Base-by-base conservation (phyloP, 2,113 vertebrate genomes). In the Cricetomys ansorgei region DNA sequence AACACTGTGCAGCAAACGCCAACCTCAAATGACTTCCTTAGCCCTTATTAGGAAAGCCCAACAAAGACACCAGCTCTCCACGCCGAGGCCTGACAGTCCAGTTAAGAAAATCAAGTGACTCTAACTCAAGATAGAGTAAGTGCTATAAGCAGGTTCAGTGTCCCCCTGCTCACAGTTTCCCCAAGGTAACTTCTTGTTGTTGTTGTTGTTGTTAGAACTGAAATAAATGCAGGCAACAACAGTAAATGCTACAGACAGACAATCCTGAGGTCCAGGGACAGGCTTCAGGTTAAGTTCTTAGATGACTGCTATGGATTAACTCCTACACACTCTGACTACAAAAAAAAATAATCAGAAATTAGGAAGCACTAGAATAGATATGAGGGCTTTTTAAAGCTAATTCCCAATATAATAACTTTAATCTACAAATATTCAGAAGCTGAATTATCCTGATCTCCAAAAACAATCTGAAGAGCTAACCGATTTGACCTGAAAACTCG, bases 401-500 rank as follows among this genome's bases (percentile, higher is more conserved):
- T 89, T 87, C 34, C 34, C 48, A 45, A 43, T 6, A 13, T 29
- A 88, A 16, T 23, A 85, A 55, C 55, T 87, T 94, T 62, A 64
- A 84, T 45, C 65, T 69, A 77, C 45, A 89, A 83, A 94, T 45
- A 77, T 53, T 87, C 95, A 19, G 72, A 96, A 95, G 55, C 3
- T 43, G 2, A 43, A 73, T 87, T 64, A 80, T 31, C 65, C 85
- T 45, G 88, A 27, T 25, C 45, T 80, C 45, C 69, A 87, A 92
- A 85, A 40, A 96, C 34, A 43, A 79, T 65, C 40, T 93, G 79
- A 94, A 96, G 92, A 72, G 40, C 31, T 94, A 50, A 72, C 31
- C 34, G 53, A 83, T 89, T 96, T 92, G 43, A 92, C 59, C 48
- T 93, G 40, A 88, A 95, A 92, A 93, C 73, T 21, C 84, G 40